phyloP scores from a whole-genome alignment of 2,113 vertebrate genomes.

The Saccopteryx bilineata region DNA sequence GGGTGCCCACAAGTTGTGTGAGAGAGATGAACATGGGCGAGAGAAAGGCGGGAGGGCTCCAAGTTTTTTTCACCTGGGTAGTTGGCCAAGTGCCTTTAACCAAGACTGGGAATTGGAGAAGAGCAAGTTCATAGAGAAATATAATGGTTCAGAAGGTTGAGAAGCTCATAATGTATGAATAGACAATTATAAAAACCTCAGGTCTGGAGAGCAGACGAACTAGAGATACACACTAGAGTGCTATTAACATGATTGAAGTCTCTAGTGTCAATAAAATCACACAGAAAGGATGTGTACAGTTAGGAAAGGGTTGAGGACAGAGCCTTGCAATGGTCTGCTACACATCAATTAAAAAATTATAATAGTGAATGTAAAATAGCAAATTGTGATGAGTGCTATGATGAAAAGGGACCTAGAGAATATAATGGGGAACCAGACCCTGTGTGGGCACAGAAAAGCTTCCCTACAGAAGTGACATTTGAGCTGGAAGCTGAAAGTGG shows the following conservation, averaged over 20 bases:
- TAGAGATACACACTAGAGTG: neutral
- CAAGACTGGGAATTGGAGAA: neutral
- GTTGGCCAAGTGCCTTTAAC: neutral
- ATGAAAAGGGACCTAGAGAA: neutral
- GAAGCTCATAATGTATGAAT: neutral
- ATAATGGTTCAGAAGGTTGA: neutral
- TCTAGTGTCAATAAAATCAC: neutral
- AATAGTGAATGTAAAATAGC: neutral
- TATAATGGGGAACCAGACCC: neutral
- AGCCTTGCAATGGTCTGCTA: neutral
- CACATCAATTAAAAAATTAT: neutral
- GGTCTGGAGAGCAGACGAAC: neutral
- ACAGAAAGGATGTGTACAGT: neutral
- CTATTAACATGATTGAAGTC: neutral
- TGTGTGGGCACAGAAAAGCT: neutral
- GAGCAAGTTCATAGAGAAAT: neutral
- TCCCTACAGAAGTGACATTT: neutral
- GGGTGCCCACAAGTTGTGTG: too few relatives aligned
- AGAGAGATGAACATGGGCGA: neutral
- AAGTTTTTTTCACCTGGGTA: neutral
- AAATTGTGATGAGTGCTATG: neutral
- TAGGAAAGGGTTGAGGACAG: neutral
- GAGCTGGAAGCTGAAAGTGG: neutral
- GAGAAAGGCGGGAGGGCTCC: neutral
- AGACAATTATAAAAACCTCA: neutral